Evolutionary conservation across 2,113 vertebrate species (phyloP), one percentile per base, ranked within the genome.

Genomic region (Plotosus lineatus): DNA sequence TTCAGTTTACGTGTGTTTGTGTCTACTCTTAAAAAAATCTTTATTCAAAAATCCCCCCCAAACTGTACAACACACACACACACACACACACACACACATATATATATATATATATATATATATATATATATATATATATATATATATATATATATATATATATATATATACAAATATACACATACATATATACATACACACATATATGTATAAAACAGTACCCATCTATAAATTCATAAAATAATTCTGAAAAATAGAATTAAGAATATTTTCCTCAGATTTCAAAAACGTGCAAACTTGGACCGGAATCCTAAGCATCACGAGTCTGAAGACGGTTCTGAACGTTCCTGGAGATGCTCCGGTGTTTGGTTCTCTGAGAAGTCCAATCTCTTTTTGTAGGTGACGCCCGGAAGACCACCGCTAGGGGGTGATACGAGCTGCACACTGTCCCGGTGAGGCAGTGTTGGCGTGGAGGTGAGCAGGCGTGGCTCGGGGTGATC

Each of bases 241-340:
- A 93, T 56, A 90, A 88, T 89, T 88, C 86, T 85, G 88, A 89
- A 94, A 93, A 90, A 92, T 92, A 91, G 61, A 94, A 91, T 92
- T 66, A 6, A 36, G 31, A 71, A 91, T 90, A 90, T 89, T 87
- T 91, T 84, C 38, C 38, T 93, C 88, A 93, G 89, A 90, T 90
- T 90, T 90, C 4, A 19, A 48, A 50, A 92, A 87, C 94, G 95
- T 97, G 95, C 95, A 97, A 97, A 96, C 87, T 90, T 89, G 88
- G 92, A 92, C 90, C 86, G 80, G 90, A 88, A 91, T 91, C 88
- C 72, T 86, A 87, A 86, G 86, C 23, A 58, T 94, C 90, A 95
- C 89, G 92, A 90, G 89, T 50, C 74, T n/a, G 56, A 92, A 90
- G 81, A 89, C 88, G 78, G 91, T 91, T 88, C 93, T 84, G 0